These are phyloP conservation scores for Cygnus buccinator DNA, from an alignment of 2,113 vertebrate species.

Conservation along the genomic window DNA sequence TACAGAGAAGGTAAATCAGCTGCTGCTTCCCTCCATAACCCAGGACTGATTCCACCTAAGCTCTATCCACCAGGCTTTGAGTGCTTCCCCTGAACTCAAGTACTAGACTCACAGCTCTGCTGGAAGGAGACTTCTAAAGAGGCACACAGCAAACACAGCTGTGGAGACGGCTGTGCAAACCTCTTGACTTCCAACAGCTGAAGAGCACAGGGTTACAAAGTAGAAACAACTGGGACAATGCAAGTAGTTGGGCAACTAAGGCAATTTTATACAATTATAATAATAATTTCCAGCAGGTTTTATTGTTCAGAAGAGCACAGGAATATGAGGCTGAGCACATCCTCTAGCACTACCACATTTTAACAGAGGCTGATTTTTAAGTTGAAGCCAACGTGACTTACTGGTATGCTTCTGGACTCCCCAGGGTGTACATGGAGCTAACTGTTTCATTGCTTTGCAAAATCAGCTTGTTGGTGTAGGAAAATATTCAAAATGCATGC, in stretches of 20 bases:
- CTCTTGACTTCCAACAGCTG: neutral
- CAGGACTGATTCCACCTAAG: neutral
- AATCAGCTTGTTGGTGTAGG: neutral
- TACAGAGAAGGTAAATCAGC: neutral
- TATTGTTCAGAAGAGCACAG: neutral
- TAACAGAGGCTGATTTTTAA: neutral
- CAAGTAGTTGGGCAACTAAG: neutral
- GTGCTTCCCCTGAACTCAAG: neutral
- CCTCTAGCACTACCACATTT: neutral
- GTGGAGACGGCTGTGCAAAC: neutral
- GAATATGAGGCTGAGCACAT: neutral
- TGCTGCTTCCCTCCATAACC: neutral
- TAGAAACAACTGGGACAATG: neutral
- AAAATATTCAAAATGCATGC: neutral
- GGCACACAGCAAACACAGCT: neutral
- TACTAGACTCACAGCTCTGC: neutral
- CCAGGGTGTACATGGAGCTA: accelerated
- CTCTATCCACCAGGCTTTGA: neutral
- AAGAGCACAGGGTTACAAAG: neutral
- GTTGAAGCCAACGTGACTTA: neutral
- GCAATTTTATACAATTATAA: neutral
- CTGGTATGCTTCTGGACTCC: accelerated
- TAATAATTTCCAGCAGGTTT: neutral
- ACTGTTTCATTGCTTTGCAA: neutral
- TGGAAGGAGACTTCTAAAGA: neutral